A percentile compares a stretch with the other conserved stretches of the same genome.
Conservation (phyloP, 37 sponge, comb jelly and placozoan species). For the Cladorhizidae sp. region DNA sequence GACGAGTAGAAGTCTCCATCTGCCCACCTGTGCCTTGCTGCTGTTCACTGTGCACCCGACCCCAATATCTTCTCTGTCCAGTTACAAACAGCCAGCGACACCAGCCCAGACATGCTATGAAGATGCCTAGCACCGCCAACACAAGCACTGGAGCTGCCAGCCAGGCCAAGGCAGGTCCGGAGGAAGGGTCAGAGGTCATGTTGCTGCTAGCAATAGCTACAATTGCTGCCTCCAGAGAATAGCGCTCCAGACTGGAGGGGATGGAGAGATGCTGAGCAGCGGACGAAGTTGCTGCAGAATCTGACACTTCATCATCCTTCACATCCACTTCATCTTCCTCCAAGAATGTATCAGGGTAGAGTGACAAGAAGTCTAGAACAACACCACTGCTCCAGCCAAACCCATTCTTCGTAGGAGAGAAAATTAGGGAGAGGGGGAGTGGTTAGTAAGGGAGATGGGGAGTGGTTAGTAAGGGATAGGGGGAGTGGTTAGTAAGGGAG, state of each 20-base stretch:
- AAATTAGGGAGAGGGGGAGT: no score
- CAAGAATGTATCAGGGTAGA: constrained; percentile 22
- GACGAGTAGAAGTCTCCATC: not conserved
- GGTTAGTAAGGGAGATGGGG: no score
- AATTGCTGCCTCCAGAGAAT: not conserved
- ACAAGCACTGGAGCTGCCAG: constrained; percentile 16
- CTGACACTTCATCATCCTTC: not conserved
- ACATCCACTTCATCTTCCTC: no score
- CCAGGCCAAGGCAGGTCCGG: not conserved
- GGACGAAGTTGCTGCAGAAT: not conserved
- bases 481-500: no score
- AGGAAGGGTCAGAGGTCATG: not conserved
- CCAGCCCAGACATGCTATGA: constrained; percentile 45
- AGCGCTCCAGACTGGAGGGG: not conserved
- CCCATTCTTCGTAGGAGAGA: constrained; percentile 60
- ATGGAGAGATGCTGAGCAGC: not conserved
- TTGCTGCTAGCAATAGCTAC: not conserved
- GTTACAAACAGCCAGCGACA: constrained; percentile 36
- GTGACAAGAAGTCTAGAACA: constrained; percentile 55
- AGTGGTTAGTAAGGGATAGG: no score
- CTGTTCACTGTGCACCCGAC: constrained; percentile 58
- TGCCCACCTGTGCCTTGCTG: constrained; percentile 23
- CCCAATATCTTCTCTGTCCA: constrained; percentile 63
- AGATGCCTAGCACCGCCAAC: not conserved
- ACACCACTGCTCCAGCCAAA: constrained; percentile 92